phyloP scores from a whole-genome alignment of 2,888 invertebrate species.

The Ornithoptera alexandrae region DNA sequence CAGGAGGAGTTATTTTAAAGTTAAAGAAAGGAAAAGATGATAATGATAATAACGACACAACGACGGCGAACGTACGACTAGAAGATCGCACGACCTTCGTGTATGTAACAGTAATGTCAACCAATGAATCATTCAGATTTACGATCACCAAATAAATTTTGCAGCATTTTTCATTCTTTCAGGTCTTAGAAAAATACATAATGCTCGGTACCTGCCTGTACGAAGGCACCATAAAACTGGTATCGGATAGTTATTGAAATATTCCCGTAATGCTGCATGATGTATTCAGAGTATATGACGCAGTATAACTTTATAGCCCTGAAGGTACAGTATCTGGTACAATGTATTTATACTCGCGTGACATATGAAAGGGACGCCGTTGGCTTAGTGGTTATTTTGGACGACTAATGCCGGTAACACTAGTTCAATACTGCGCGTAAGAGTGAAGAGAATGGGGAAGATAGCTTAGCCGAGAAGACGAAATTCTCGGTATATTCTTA shows the following conservation, averaged over 20 bases:
- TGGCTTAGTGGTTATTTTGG: not conserved
- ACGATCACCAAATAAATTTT: not conserved
- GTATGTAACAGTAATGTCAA: not conserved
- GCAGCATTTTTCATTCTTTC: not conserved
- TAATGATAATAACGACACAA: no score
- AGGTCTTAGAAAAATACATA: not conserved
- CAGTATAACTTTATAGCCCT: constrained; percentile 41
- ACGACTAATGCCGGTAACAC: not conserved
- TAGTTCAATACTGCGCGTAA: no score
- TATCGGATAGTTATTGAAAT: constrained; percentile 15
- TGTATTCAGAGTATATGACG: constrained; percentile 36
- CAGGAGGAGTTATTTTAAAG: no score
- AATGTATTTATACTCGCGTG: not conserved
- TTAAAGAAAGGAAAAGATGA: no score
- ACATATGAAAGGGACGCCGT: not conserved
- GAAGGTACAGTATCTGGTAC: not conserved
- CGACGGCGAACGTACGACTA: no score
- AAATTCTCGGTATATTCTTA: no score
- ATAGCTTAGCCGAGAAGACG: no score
- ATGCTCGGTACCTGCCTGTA: constrained; percentile 18
- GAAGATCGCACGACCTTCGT: not conserved
- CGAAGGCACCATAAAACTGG: constrained; percentile 24
- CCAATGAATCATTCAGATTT: not conserved
- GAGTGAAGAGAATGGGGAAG: no score
- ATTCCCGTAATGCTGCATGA: constrained; percentile 8